These are phyloP conservation scores for Polydrusus pterygomalis DNA, from an alignment of 2,888 invertebrate species.

Conservation along the genomic window DNA sequence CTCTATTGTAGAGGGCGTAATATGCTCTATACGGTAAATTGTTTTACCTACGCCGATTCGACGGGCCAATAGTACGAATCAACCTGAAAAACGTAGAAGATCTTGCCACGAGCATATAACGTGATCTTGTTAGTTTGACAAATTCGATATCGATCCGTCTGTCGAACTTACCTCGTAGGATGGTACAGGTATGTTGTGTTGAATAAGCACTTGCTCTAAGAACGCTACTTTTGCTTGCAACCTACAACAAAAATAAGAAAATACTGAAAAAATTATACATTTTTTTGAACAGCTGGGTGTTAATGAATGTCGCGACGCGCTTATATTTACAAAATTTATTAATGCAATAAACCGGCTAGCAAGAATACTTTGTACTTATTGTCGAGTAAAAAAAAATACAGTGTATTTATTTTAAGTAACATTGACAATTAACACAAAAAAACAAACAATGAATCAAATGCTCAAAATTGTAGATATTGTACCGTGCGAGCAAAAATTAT, in stretches of 20 bases:
- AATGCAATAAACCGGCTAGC: background rate
- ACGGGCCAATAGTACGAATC: too few relatives aligned
- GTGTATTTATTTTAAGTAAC: background rate
- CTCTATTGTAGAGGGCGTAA: too few relatives aligned
- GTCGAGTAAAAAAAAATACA: background rate
- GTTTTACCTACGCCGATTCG: too few relatives aligned
- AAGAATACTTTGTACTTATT: too few relatives aligned
- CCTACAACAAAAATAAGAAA: slow-evolving; percentile 52
- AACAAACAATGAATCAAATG: too few relatives aligned
- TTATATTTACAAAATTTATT: background rate
- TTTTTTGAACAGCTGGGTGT: background rate
- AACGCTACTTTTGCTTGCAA: slow-evolving; percentile 69
- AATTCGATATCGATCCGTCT: slow-evolving; percentile 7
- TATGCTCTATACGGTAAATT: too few relatives aligned
- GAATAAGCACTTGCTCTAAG: slow-evolving; percentile 68
- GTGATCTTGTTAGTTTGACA: slow-evolving; percentile 14
- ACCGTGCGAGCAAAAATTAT: too few relatives aligned
- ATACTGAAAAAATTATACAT: background rate
- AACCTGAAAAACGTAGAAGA: too few relatives aligned
- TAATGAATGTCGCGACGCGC: background rate
- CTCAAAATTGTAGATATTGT: too few relatives aligned
- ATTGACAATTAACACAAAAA: too few relatives aligned
- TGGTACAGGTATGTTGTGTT: slow-evolving; percentile 67
- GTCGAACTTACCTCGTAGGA: slow-evolving; percentile 63
- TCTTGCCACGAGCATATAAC: too few relatives aligned